These are phyloP conservation scores for Archilochus colubris DNA, from an alignment of 2,113 vertebrate species.

Conservation along the genomic window DNA sequence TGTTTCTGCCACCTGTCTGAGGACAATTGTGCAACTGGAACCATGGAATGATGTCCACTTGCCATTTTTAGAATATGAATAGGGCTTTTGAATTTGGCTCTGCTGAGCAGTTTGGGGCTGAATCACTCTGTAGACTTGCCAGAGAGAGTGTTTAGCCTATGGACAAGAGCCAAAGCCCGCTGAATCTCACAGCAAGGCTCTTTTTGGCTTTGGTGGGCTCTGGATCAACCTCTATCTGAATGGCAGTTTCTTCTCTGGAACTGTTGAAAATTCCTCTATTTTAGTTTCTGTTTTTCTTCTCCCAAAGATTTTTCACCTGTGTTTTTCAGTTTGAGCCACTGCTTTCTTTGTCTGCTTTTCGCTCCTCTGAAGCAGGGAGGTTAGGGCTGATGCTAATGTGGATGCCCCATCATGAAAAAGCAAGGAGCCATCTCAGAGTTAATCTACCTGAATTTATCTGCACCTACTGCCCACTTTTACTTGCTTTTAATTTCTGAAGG, in stretches of 20 bases:
- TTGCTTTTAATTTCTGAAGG: not conserved
- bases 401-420: not conserved
- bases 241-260: not conserved
- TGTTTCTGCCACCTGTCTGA: conserved; percentile 57
- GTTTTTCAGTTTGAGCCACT: not conserved
- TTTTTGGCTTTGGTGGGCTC: not conserved
- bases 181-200: conserved; percentile 32
- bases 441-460: not conserved
- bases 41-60: conserved; percentile 43
- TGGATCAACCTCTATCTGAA: not conserved
- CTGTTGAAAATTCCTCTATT: not conserved
- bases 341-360: not conserved
- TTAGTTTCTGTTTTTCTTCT: not conserved
- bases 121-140: conserved; percentile 53
- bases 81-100: conserved; percentile 57
- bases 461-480: not conserved
- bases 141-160: conserved; percentile 38
- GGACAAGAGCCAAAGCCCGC: conserved; percentile 38
- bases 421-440: not conserved
- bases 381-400: accelerated
- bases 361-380: not conserved
- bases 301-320: not conserved
- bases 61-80: conserved; percentile 62
- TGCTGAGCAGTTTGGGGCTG: conserved; percentile 31
- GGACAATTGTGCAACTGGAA: conserved; percentile 59